Base-by-base conservation (phyloP, 1,140 invertebrate species). In the Varroa destructor region DNA sequence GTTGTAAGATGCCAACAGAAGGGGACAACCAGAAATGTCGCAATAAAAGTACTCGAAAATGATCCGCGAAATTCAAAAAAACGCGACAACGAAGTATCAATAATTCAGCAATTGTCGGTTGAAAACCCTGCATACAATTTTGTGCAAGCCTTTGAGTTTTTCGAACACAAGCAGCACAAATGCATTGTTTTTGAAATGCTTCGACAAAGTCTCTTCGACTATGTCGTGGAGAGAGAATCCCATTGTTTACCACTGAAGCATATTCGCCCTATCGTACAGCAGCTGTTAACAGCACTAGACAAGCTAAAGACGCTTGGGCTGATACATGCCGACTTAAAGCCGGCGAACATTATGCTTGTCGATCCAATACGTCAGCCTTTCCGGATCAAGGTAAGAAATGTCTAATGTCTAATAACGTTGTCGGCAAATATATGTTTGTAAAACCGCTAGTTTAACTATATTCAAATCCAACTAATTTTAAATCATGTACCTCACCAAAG, bases 1-100 rank as follows among this genome's bases (percentile, higher is more conserved):
- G 95, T 99, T 76, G 95, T 98, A 76, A 99, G 99, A 84, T 99
- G 96, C 81, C 99, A 96, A 96, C 99, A 99, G 81, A 97, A 97
- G 80, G 96, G 96, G 79, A 99, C 96, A 72, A 99, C 96, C 80
- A 95, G 99, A 82, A 98, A 99, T 78, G 95, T 99, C 74, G 96
- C 96, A 77, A 99, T 99, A 79, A 99, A 99, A 85, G 99, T 99
- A 79, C 83, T 99, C 43, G 99, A 99, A 82, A 99, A 99, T 84
- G 96, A 99, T 84, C 96, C 96, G 71, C 98, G 94, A 71, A 99
- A 99, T 84, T 94, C 95, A 73, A 86, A 95, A 76, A 96, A 99
- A 84, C 96, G 96, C 75, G 96, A 99, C 83, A 99, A 99, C 82
- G 97, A 99, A 86, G 90, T 93, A 75, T 93, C 91, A 80, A 99